Percentiles rank a stretch among this genome's conserved stretches.
These are phyloP conservation scores for Delia radicum DNA, from an alignment of 1,140 invertebrate genomes.

Conservation along the genomic window DNA sequence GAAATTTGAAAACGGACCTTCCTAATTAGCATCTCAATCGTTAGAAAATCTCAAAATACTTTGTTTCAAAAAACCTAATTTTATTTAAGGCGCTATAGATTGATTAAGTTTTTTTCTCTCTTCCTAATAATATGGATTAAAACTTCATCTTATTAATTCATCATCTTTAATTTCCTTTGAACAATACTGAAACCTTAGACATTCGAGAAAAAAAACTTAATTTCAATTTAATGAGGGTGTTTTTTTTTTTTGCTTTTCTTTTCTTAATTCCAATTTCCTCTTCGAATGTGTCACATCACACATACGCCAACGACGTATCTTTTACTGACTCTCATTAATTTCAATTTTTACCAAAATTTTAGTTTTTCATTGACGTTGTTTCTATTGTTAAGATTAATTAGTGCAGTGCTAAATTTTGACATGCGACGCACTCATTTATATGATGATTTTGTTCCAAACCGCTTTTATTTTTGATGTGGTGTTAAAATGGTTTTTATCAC, in stretches of 20 bases:
- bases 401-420: not conserved
- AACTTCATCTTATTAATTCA: not conserved
- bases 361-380: not conserved
- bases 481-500: not conserved
- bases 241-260: not conserved
- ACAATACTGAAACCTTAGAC: not conserved
- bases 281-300: not conserved
- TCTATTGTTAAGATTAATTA: constrained; percentile 2
- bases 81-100: no score
- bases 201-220: not conserved
- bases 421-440: not conserved
- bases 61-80: no score
- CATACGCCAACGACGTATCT: not conserved
- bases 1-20: no score
- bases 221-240: not conserved
- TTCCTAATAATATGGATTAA: not conserved
- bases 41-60: no score
- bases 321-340: not conserved
- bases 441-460: not conserved
- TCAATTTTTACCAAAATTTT: not conserved
- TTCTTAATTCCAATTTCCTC: not conserved
- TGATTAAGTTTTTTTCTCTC: not conserved
- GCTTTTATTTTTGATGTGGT: not conserved
- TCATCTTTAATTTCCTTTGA: not conserved
- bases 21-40: no score